Evolutionary conservation across 2,888 invertebrate species (phyloP).

Genomic region (Drosophila neotestacea): DNA sequence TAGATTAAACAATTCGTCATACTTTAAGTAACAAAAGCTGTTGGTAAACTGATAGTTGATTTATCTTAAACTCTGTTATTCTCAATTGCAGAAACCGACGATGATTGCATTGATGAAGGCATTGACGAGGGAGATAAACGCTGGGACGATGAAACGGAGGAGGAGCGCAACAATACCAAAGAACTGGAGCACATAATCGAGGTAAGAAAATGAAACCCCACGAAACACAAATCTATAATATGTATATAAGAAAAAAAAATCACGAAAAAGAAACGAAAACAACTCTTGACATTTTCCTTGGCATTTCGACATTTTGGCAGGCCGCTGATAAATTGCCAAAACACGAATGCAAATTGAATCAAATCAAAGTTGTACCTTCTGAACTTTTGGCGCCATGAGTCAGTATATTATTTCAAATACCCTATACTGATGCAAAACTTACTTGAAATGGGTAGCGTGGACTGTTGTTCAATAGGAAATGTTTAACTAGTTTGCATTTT

Average conservation of each 20-base stretch:
- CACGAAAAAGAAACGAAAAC: not conserved
- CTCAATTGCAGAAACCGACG: conserved; percentile 88
- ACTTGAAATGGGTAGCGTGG: not conserved
- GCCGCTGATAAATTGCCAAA: conserved; percentile 57
- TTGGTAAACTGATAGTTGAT: conserved; percentile 10
- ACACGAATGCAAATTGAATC: conserved; percentile 64
- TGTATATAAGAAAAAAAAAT: not conserved
- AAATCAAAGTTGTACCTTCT: conserved; percentile 52
- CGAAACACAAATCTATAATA: no score
- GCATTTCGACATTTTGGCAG: conserved; percentile 63
- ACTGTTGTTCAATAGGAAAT: not conserved
- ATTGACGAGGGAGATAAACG: conserved; percentile 89
- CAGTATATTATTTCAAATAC: conserved; percentile 34
- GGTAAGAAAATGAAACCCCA: conserved; percentile 69
- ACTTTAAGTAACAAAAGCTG: conserved; percentile 21
- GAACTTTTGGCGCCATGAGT: conserved; percentile 47
- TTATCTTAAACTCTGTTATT: conserved; percentile 3
- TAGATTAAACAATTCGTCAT: conserved; percentile 42
- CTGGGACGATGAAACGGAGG: conserved; percentile 88
- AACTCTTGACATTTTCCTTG: conserved; percentile 63
- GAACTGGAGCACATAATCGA: conserved; percentile 85
- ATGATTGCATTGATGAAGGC: conserved; percentile 96
- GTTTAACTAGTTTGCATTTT: not conserved
- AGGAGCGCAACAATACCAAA: conserved; percentile 85
- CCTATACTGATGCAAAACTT: conserved; percentile 17